Conservation (phyloP, 2,888 invertebrate genomes). For the Tenthredo livida region DNA sequence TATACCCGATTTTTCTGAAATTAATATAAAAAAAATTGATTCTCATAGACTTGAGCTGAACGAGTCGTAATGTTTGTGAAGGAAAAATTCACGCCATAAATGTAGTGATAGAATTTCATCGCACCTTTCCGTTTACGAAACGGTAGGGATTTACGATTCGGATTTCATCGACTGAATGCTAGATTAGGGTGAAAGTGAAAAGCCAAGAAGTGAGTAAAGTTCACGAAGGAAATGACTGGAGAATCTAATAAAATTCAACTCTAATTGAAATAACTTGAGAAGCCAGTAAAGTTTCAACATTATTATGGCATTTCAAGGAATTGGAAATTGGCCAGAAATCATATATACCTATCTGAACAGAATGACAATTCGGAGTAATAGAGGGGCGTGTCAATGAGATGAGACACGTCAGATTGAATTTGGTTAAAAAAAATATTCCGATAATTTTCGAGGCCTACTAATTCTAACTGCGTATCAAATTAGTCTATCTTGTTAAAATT, state of each 20-base stretch:
- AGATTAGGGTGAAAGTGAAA: constrained; percentile 2
- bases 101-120: not conserved
- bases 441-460: not conserved
- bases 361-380: not conserved
- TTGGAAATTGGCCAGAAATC: constrained; percentile 2
- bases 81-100: not conserved
- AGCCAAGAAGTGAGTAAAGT: constrained; percentile 17
- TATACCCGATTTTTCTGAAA: not conserved
- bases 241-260: constrained; percentile 16
- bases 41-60: not conserved
- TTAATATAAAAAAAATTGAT: not conserved
- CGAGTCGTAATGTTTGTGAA: not conserved
- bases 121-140: not conserved
- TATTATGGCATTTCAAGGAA: not conserved
- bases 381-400: not conserved
- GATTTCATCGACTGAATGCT: not conserved
- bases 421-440: not conserved
- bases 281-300: constrained; percentile 3
- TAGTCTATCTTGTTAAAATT: not conserved
- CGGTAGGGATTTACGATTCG: not conserved
- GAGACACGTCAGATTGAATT: not conserved
- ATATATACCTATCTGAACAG: not conserved
- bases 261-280: not conserved
- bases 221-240: not conserved
- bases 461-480: not conserved